Evolutionary conservation across 1,140 invertebrate genomes (phyloP).

Genomic region (Drosophila ohnishii): DNA sequence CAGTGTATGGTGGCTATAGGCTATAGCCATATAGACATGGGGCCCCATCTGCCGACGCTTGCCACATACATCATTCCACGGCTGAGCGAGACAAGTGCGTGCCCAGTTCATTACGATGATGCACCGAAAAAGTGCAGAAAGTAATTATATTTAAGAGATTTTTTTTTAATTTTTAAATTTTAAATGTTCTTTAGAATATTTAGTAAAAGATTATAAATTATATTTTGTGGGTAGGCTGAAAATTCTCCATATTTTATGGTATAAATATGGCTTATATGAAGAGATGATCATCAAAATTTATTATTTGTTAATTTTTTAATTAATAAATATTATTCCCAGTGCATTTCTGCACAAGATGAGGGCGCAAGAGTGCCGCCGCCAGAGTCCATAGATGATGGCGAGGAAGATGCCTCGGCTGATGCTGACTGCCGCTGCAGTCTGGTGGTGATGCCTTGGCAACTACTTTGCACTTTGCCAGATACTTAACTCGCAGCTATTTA

Average conservation of each 20-base stretch:
- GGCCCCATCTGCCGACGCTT: conserved; percentile 26
- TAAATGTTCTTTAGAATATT: too few species aligned
- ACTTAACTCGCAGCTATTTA: conserved; percentile 82
- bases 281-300: too few species aligned
- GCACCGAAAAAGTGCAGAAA: not conserved
- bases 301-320: not conserved
- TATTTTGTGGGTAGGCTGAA: too few species aligned
- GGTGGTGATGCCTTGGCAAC: conserved; percentile 68
- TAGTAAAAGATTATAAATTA: too few species aligned
- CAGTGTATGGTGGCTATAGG: conserved; percentile 9
- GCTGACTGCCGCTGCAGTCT: conserved; percentile 23
- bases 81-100: conserved; percentile 77
- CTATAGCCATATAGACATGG: conserved; percentile 45
- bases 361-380: not conserved
- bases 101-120: conserved; percentile 75
- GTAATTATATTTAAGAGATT: too few species aligned
- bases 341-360: conserved; percentile 6
- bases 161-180: too few species aligned
- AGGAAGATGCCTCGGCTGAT: conserved; percentile 21
- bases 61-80: conserved; percentile 77
- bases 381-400: conserved; percentile 20
- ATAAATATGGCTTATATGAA: not conserved
- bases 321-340: not conserved
- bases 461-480: conserved; percentile 83
- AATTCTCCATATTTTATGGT: not conserved